Conservation (phyloP, 2,113 vertebrate genomes). For the Pteronura brasiliensis region DNA sequence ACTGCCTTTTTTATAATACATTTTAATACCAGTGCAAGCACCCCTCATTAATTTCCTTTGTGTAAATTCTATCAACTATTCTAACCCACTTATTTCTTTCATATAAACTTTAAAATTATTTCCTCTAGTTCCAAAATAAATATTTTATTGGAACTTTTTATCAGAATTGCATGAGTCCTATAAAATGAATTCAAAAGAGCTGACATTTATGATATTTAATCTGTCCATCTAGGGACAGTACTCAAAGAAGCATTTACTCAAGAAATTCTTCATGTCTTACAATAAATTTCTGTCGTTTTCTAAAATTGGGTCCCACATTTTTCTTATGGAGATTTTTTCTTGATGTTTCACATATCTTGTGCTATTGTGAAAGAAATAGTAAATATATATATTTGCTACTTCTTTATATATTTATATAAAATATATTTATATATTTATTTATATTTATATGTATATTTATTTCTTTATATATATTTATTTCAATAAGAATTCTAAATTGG, state of each 20-base stretch:
- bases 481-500: neutral
- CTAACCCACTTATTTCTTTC: neutral
- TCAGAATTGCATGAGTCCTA: neutral
- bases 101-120: conserved; percentile 10
- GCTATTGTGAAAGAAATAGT: neutral
- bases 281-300: neutral
- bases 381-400: no score
- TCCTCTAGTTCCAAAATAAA: neutral
- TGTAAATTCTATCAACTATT: neutral
- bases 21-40: neutral
- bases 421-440: no score
- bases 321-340: neutral
- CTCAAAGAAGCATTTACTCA: neutral
- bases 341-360: neutral
- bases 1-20: neutral
- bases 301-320: neutral
- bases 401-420: no score
- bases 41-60: neutral
- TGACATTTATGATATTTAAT: neutral
- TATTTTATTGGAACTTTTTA: neutral
- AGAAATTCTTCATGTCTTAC: neutral
- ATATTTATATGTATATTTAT: no score
- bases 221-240: neutral
- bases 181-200: neutral
- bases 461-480: no score